Evolutionary conservation across 2,888 invertebrate species (phyloP), one percentile per base, ranked within the genome.

Genomic region (Rhogogaster chlorosoma): DNA sequence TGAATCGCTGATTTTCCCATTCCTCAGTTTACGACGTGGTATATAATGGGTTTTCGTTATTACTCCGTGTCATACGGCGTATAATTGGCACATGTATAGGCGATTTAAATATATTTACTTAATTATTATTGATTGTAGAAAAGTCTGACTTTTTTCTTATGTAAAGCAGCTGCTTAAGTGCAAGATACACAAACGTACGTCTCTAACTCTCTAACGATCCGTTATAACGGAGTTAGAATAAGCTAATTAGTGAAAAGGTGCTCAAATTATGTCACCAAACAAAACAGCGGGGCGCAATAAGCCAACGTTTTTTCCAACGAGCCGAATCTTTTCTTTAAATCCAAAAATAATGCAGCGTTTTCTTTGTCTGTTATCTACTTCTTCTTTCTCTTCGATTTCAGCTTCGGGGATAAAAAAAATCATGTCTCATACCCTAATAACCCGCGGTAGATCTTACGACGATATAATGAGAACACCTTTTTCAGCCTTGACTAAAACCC

Each of bases 401-500:
- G 26, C 42, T n/a, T 22, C 38, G n/a, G 12, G 67, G 26, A 42
- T 22, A 22, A 73, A 10, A 10, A 0, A 15, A 12, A n/a, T 15
- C 7, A 29, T 53, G 32, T n/a, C 7, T 22, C 4, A n/a, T 22
- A 61, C 4, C 10, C 12, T 10, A 61, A 61, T 10, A 61, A 61
- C 61, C 0, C 61, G 12, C 26, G 18, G 7, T 38, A 26, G 12
- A n/a, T 42, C n/a, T 18, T 15, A 42, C 15, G 15, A 45, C 64
- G 15, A 36, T 36, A 9, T n/a, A 42, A 22, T 85, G 86, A 87
- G 85, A 88, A 86, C 85, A 75, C 84, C 87, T 88, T 86, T 53
- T 85, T 64, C 57, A 86, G 84, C 87, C 86, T 90, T 87, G 89
- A 85, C 85, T 90, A 87, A 92, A 92, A 88, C 92, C 92, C 86